A percentile compares a stretch with the other conserved stretches of the same genome.
phyloP scores from a whole-genome alignment of 2,888 invertebrate species.

The Amiota communis region DNA sequence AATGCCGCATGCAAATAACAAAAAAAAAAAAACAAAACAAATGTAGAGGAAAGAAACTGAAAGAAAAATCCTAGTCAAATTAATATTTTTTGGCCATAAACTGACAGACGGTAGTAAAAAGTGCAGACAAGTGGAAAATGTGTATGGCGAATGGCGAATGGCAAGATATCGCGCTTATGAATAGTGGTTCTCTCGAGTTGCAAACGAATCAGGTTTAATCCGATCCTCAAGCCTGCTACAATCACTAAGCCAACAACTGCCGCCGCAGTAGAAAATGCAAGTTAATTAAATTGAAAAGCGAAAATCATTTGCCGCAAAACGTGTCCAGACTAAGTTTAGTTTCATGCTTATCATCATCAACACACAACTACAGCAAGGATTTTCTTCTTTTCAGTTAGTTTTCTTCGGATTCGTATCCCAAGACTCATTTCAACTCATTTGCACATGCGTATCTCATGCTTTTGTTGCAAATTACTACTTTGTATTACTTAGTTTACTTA shows the following conservation, averaged over 20 bases:
- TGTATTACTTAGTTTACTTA: slow-evolving; percentile 21
- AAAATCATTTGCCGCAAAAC: slow-evolving; percentile 2
- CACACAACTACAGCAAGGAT: neutral
- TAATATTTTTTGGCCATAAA: slow-evolving; percentile 52
- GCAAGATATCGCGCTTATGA: neutral
- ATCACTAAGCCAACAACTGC: neutral
- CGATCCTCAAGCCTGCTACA: neutral
- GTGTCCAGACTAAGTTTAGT: neutral
- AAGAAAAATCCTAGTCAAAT: slow-evolving; percentile 47
- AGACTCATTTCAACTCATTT: neutral
- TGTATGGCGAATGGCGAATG: slow-evolving; percentile 13
- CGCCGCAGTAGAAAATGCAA: slow-evolving; percentile 29
- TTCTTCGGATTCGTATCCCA: neutral
- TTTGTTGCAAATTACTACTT: slow-evolving; percentile 14
- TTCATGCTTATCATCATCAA: neutral
- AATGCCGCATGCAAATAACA: slow-evolving; percentile 45
- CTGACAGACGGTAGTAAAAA: slow-evolving; percentile 51
- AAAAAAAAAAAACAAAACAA: slow-evolving; percentile 30
- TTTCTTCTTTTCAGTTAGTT: neutral
- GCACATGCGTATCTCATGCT: slow-evolving; percentile 7
- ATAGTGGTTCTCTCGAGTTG: too few relatives aligned
- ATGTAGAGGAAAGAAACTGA: neutral
- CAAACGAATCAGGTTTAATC: slow-evolving; percentile 9
- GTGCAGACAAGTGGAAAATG: slow-evolving; percentile 41
- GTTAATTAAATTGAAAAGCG: slow-evolving; percentile 38